Base-by-base conservation (phyloP, 2,113 vertebrate species). In the Ceyx melanurus region DNA sequence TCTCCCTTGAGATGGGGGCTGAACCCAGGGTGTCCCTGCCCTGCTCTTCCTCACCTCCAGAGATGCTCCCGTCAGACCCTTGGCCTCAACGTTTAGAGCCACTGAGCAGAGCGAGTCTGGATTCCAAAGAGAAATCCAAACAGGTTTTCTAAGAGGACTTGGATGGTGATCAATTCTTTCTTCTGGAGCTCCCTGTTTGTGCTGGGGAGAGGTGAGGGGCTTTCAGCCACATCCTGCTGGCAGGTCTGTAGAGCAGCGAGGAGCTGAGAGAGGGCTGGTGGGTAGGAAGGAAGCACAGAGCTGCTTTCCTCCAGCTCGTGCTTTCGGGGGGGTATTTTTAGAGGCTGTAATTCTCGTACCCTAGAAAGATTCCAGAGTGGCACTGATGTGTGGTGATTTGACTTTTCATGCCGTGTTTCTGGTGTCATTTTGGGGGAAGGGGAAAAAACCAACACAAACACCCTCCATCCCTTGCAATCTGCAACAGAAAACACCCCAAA, bases 241-340 rank as follows among this genome's bases (percentile, higher is more conserved):
- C 93, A 90, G 46, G 67, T 87, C 86, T 97, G 89, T 95, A 95
- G 93, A 98, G 97, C 96, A 97, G 96, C 93, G 97, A 97, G 96
- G 97, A 95, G 90, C 95, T 95, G 96, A 95, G 96, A 97, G 96
- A 94, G 90, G 78, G 73, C 78, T 93, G 93, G 88, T 93, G 51
- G 58, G 28, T 94, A 86, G 91, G 97, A 98, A 98, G 98, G 98
- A 98, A 98, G 71, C 51, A 89, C 88, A 97, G 92, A 89, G 15
- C 91, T 90, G 95, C 94, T 95, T 97, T 97, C 95, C 94, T 96
- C 94, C 6, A 51, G 80, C 95, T 79, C 21, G 11, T 96, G 96
- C 97, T 98, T 96, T 97, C 95, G 12, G 91, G 88, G 65, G 65
- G 72, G 85, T 98, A 97, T 98, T 98, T 98, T 97, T 97, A 97